Base-by-base conservation (phyloP, 2,888 invertebrate species). In the Aricia artaxerxes region DNA sequence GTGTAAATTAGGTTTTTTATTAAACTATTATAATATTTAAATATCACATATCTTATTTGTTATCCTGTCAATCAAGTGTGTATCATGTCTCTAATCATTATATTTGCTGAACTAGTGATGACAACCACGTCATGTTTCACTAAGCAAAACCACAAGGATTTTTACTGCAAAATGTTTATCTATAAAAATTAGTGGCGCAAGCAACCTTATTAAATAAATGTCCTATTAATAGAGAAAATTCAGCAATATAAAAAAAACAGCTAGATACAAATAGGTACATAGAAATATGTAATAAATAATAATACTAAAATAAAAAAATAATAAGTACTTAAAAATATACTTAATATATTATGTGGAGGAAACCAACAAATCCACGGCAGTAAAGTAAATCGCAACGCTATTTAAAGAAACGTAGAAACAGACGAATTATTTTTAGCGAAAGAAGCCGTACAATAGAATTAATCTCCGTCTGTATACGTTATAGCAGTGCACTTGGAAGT, bases 401-500 rank as follows among this genome's bases (percentile, higher is more conserved):
- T n/a, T 7, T 61, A 16, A 61, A 72, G 38, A 73, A 73, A 60
- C 13, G 72, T 69, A 31, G 64, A 69, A 69, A 77, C 73, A 80
- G 11, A 80, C 31, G 64, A 69, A 69, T 24, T 77, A 81, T 78
- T 80, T 78, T 79, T 78, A 78, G 78, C 79, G 79, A 73, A 79
- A 80, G 69, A 80, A 81, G 79, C 78, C 80, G 40, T 78, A 82
- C 82, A 83, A 83, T 84, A 82, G 84, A 83, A 87, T 86, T 87
- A 85, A 85, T 87, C 78, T 91, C 91, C 92, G 92, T 93, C 92
- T 92, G 83, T 85, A 89, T 86, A 84, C 81, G 81, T 88, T 90
- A 90, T 86, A 88, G 91, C 90, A 87, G 89, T 93, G 93, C 93
- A 93, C 93, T 93, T 93, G 94, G 92, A 92, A 91, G 88, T 93